Conservation (phyloP, 1,140 invertebrate species). For the Maniola jurtina region DNA sequence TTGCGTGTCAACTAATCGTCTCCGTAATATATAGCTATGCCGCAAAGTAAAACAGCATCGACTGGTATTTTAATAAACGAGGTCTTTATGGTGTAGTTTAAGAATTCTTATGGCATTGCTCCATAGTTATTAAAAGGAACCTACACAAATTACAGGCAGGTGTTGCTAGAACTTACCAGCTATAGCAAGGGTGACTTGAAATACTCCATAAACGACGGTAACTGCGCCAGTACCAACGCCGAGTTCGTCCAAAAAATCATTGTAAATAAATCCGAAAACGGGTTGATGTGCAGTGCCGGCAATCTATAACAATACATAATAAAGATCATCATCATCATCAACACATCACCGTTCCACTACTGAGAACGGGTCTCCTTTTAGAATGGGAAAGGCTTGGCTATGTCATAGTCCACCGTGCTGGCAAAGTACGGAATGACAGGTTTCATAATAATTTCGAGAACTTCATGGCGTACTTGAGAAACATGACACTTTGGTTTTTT, state of each 20-base stretch:
- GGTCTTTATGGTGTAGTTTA: too few species aligned
- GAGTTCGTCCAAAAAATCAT: conserved; percentile 80
- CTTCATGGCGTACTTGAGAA: too few species aligned
- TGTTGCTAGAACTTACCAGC: conserved; percentile 56
- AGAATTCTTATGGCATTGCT: neutral
- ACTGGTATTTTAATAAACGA: neutral
- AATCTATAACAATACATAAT: conserved; percentile 59
- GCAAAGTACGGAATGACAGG: too few species aligned
- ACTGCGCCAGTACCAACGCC: conserved; percentile 81
- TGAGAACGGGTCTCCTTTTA: too few species aligned
- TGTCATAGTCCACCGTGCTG: too few species aligned
- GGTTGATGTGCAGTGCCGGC: conserved; percentile 78
- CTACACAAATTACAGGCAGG: neutral
- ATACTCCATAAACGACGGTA: conserved; percentile 80
- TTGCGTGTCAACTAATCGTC: conserved; percentile 1
- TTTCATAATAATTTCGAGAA: too few species aligned
- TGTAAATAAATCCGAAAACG: conserved; percentile 83
- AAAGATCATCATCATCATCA: neutral
- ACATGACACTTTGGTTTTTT: too few species aligned
- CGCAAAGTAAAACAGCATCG: neutral
- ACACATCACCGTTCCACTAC: too few species aligned
- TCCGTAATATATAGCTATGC: neutral
- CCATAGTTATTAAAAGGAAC: too few species aligned
- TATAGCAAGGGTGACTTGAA: conserved; percentile 80
- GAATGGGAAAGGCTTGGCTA: too few species aligned